Base-by-base conservation (phyloP, 2,113 vertebrate species). In the Apaloderma vittatum region DNA sequence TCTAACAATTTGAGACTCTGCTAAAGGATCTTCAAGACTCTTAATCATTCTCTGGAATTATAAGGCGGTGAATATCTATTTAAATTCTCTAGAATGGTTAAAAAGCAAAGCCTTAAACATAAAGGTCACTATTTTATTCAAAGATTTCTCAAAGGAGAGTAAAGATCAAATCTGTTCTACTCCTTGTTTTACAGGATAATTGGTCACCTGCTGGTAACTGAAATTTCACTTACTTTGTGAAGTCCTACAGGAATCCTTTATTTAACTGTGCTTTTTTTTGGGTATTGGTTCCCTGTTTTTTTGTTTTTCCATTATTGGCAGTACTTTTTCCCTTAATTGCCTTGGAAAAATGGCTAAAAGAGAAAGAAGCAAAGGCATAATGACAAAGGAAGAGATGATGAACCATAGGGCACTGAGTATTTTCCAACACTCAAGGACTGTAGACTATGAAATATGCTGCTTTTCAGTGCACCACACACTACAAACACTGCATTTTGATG, bases 271-370 rank as follows among this genome's bases (percentile, higher is more conserved):
- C 20, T 55, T 30, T 14, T 67, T 2, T 34, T 86, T 91, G 9
- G 2, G 2, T 4, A 48, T 34, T 65, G 5, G 3, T 1, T 9
- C 37, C 73, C 46, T 40, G 4, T 46, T 34, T 52, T 1, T 11
- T 15, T 68, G 3, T 8, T 86, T 59, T 58, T 74, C 24, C 5
- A 5, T n/a, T 86, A 40, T 11, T 74, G 30, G 29, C 36, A 66
- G 15, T 8, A 22, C 7, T 11, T 63, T 90, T 87, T 30, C 6
- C 19, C 9, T 43, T 36, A 62, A 63, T 12, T 68, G 18, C 7
- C 2, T 19, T 13, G 30, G 21, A 14, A 76, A 72, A 86, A 40
- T 23, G 8, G 8, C 36, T 65, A 40, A 71, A 61, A 43, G 9
- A 59, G 19, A 46, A 57, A 79, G 61, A 72, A 61, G 0, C 8